Base-by-base conservation (phyloP, 2,888 invertebrate species). In the Tubiluchus corallicola region DNA sequence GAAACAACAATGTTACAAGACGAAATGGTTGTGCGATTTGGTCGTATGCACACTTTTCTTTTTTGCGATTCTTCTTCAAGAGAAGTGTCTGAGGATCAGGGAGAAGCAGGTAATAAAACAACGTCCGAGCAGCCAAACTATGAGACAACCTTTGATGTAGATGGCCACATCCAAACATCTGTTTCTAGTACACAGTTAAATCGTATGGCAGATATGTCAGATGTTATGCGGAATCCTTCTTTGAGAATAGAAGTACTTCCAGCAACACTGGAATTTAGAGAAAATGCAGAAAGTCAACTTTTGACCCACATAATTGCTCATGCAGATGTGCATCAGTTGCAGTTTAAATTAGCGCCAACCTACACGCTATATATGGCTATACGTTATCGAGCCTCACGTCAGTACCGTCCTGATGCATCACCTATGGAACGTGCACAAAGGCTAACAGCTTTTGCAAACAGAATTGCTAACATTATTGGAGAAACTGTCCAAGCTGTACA, bases 361-460 rank as follows among this genome's bases (percentile, higher is more conserved):
- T 98, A 96, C 68, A 82, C 90, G 2, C 73, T 98, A 18, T 98
- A 98, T 66, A 72, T 98, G 60, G 85, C 88, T 53, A 83, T 88
- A 48, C 74, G 85, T 16, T 92, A 90, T 61, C 76, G 90, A 44
- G 85, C 94, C 38, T 87, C 88, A 19, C 87, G 87, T 1, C 87
- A 87, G 63, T 90, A 88, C 68, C 75, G 87, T 56, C 87, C 88
- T 17, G 88, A 90, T 61, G 68, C 90, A 44, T 80, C 82, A 51
- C 87, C 90, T 18, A 81, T 82, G 39, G 88, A 94, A 63, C 73
- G 90, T 46, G 87, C 88, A 2, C 84, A 87, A 60, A 78, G 84
- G 58, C 70, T 94, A 47, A 88, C 90, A 2, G 75, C 82, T 44
- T 78, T 92, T 59, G 68, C 90, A 49, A 85, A 84, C 55, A 84